Conservation (phyloP, 2,888 invertebrate genomes). For the Lamellibrachia satsuma region DNA sequence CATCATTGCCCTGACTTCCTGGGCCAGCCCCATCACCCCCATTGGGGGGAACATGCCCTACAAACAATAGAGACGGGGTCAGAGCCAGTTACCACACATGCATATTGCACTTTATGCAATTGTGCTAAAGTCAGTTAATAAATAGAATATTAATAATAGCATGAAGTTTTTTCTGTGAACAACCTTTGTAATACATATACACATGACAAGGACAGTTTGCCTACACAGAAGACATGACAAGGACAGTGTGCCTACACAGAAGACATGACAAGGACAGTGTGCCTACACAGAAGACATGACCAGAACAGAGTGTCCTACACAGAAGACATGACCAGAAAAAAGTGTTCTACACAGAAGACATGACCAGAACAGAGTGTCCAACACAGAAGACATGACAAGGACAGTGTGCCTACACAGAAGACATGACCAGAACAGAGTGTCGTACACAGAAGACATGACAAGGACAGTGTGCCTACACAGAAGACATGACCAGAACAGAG, state of each 20-base stretch:
- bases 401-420: too few relatives aligned
- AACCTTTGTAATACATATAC: not conserved
- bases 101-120: not conserved
- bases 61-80: not conserved
- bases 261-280: not conserved
- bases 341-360: too few relatives aligned
- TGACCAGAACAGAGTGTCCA: too few relatives aligned
- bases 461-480: too few relatives aligned
- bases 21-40: conserved; percentile 18
- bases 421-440: too few relatives aligned
- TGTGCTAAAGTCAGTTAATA: not conserved
- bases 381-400: too few relatives aligned
- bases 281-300: too few relatives aligned
- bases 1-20: conserved; percentile 24
- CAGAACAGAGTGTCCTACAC: too few relatives aligned
- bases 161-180: not conserved
- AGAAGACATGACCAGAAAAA: too few relatives aligned
- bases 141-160: not conserved
- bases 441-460: too few relatives aligned
- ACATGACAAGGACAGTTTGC: not conserved
- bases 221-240: not conserved
- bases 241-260: not conserved
- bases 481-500: too few relatives aligned
- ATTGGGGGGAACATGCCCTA: not conserved
- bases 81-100: not conserved